Evolutionary conservation across 2,113 vertebrate genomes (phyloP), one percentile per base, ranked within the genome.

Genomic region (Semnopithecus entellus): DNA sequence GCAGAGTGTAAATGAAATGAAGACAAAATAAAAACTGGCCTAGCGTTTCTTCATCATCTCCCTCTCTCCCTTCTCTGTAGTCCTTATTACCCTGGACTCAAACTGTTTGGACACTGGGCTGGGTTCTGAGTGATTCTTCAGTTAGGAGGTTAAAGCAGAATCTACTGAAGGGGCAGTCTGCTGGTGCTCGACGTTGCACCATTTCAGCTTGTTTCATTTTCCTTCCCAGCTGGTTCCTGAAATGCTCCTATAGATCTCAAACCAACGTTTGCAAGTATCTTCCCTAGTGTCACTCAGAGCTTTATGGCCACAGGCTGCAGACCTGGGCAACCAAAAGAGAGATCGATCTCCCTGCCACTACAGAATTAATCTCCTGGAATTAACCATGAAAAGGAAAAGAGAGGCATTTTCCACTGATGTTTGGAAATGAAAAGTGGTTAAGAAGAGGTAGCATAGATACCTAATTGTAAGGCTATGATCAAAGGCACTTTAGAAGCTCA

Each of bases 141-240:
- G 87, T 68, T 73, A n/a, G 43, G 61, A 87, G 43, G 40, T 78
- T 11, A 66, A 43, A 55, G 70, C 38, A 32, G 40, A 61, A 43
- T 50, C 52, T 48, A 64, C 22, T 18, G 40, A 79, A 4, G 59
- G 40, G 3, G 23, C 45, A 73, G 87, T 27, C 73, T 75, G 90
- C 43, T 13, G 40, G 52, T 0, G 0, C 70, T 18, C 2, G 0
- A 0, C 1, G 0, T 20, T 27, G 50, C 45, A 20, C 61, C 40
- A 59, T 48, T 72, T 94, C 78, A 82, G 16, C 52, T 35, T 89
- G 89, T 91, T 91, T 97, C 50, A 40, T 66, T 90, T 94, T 90
- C 87, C 70, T 96, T 8, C 64, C 61, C n/a, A 66, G 38, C 68
- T 35, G 23, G 38, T 87, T 83, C 76, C 5, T 64, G 82, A 93